These are phyloP conservation scores for Netelia melanura DNA, from an alignment of 2,888 invertebrate genomes.

Conservation along the genomic window DNA sequence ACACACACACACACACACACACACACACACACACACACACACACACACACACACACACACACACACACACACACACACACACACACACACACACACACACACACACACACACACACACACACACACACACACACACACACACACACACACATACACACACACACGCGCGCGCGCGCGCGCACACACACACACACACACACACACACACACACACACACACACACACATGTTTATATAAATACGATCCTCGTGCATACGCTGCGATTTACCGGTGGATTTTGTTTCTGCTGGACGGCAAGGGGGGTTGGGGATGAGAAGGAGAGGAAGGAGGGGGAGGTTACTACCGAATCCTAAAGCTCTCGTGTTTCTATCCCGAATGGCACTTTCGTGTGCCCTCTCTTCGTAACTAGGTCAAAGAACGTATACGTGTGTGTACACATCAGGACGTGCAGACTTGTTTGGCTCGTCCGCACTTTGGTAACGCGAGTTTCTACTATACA, in stretches of 20 bases:
- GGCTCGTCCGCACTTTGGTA: conserved; percentile 29
- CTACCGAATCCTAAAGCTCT: conserved; percentile 20
- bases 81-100: too few species aligned
- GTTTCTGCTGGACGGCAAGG: too few species aligned
- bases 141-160: too few species aligned
- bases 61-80: too few species aligned
- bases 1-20: too few species aligned
- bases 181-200: not conserved
- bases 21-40: not conserved
- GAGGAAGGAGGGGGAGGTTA: not conserved
- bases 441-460: not conserved
- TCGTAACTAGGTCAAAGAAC: conserved; percentile 68
- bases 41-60: too few species aligned
- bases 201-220: too few species aligned
- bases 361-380: conserved; percentile 54
- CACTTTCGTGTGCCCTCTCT: conserved; percentile 65
- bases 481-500: conserved; percentile 25
- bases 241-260: conserved; percentile 3
- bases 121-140: too few species aligned
- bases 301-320: too few species aligned
- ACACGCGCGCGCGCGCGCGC: too few species aligned
- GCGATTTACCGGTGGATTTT: not conserved
- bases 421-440: not conserved
- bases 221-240: conserved; percentile 22
- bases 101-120: not conserved